Base-by-base conservation (phyloP, 2,888 invertebrate genomes). In the Frankliniella intonsa region DNA sequence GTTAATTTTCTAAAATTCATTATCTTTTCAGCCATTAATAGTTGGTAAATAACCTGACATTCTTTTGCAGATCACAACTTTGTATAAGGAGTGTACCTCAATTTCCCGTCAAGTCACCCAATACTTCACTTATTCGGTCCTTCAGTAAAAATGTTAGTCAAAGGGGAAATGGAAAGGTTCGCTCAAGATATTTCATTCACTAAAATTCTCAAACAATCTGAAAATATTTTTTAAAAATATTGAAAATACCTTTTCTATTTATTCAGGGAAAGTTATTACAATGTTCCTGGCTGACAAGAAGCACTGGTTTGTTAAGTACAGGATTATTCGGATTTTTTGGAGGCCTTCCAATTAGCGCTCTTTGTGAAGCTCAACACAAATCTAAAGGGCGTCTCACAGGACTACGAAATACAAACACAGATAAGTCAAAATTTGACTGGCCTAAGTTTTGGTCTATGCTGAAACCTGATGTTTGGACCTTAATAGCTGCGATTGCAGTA, bases 401-500 rank as follows among this genome's bases (percentile, higher is more conserved):
- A 11, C 22, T 69, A n/a, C 19, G 69, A 22, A n/a, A n/a, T 69
- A 38, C 76, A 65, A 65, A 69, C 79, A 38, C 80, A 80, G 82
- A 85, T 22, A 88, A 88, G n/a, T 86, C 87, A 8, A 90, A 91
- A 84, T 96, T 97, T 89, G 94, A 95, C 86, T 97, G 96, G 96
- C 89, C 87, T 27, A 91, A 90, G 83, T 92, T 97, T 84, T 91
- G 93, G 87, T 86, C 89, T 19, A 93, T 97, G 86, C 88, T 97
- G 3, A 90, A 90, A 86, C 95, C 95, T 49, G 94, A 96, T 87
- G 89, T 94, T 83, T 93, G 93, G 91, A 91, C 94, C 84, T 90
- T 97, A 82, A 86, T 93, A 10, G 92, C 93, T 82, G 96, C 97
- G 83, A 90, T 97, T 85, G 90, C 91, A 85, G 97, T 97, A 89